Evolutionary conservation across 2,888 invertebrate genomes (phyloP).

Genomic region (Abrostola triplasia): DNA sequence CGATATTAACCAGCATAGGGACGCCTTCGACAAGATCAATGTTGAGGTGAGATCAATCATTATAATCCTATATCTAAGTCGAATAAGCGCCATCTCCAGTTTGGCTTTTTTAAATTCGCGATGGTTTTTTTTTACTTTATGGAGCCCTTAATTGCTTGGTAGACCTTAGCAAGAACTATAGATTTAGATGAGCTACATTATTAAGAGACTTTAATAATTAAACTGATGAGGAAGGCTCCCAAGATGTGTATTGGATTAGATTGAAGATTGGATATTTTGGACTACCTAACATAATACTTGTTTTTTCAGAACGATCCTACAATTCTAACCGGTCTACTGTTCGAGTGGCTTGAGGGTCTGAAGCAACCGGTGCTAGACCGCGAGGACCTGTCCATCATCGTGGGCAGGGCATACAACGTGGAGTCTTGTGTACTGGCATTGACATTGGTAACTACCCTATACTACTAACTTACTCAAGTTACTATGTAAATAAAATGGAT

Average conservation of each 20-base stretch:
- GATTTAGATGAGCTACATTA: too few species aligned
- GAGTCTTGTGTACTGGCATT: constrained; percentile 89
- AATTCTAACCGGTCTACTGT: constrained; percentile 90
- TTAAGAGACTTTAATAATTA: too few species aligned
- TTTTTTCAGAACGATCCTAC: constrained; percentile 81
- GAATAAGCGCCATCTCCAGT: too few species aligned
- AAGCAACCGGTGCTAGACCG: constrained; percentile 90
- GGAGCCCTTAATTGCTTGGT: too few species aligned
- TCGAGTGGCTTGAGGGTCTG: constrained; percentile 93
- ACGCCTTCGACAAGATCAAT: constrained; percentile 90
- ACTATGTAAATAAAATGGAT: too few species aligned
- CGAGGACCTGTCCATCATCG: constrained; percentile 91
- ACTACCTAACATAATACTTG: neutral
- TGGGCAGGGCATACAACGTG: constrained; percentile 89
- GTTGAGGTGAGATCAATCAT: constrained; percentile 87
- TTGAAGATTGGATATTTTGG: too few species aligned
- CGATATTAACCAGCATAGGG: constrained; percentile 90
- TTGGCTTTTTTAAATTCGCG: too few species aligned
- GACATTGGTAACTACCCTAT: constrained; percentile 76
- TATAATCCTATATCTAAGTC: too few species aligned
- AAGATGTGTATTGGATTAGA: neutral
- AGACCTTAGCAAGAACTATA: too few species aligned
- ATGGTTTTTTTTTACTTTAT: too few species aligned
- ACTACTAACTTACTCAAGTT: too few species aligned
- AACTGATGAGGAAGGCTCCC: too few species aligned